These are phyloP conservation scores for Mungos mungo DNA, from an alignment of 2,113 vertebrate genomes.

Conservation along the genomic window DNA sequence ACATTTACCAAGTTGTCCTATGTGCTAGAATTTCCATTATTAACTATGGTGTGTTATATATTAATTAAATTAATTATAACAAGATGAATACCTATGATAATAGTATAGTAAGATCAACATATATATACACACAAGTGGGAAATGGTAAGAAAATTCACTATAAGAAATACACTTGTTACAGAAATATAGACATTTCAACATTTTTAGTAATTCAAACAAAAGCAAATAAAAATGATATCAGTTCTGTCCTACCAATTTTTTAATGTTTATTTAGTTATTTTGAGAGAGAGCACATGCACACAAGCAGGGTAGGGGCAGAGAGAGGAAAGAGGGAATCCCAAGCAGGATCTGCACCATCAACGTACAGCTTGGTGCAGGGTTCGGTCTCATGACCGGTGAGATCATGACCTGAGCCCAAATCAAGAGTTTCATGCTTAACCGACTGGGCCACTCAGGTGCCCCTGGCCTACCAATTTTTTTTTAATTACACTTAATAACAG, in stretches of 20 bases:
- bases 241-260: background rate
- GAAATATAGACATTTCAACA: background rate
- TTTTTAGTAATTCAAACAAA: background rate
- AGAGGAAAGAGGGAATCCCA: too few species aligned
- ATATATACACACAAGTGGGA: background rate
- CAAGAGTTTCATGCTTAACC: too few species aligned
- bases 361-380: too few species aligned
- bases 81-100: background rate
- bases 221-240: background rate
- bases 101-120: background rate
- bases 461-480: background rate
- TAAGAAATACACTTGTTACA: background rate
- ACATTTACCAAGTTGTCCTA: background rate
- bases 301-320: too few species aligned
- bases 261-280: too few species aligned
- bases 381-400: too few species aligned
- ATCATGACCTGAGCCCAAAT: too few species aligned
- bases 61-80: background rate
- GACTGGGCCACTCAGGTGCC: too few species aligned
- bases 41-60: background rate
- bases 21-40: background rate
- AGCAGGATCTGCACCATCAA: too few species aligned
- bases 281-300: too few species aligned
- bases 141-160: background rate
- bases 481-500: background rate